A percentile compares a stretch with the other conserved stretches of the same genome.
phyloP scores from a whole-genome alignment of 2,888 invertebrate species.

The Pammene aurita region DNA sequence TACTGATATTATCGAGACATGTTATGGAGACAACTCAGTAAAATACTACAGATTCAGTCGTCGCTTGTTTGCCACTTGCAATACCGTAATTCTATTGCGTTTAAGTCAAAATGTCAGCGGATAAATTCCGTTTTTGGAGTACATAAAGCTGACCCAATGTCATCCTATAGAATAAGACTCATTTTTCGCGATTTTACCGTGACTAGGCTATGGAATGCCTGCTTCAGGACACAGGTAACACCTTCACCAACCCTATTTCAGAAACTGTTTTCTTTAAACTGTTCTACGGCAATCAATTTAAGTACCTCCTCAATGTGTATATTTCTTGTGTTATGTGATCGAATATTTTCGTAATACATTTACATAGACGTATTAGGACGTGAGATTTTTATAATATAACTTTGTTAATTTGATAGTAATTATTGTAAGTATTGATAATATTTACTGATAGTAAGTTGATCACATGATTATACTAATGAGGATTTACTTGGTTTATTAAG shows the following conservation, averaged over 20 bases:
- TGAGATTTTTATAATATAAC: not conserved
- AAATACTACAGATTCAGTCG: conserved; percentile 56
- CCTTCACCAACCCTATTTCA: not conserved
- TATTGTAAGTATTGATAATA: not conserved
- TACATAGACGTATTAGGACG: not conserved
- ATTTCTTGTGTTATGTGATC: conserved; percentile 13
- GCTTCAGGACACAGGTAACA: conserved; percentile 59
- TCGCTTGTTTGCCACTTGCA: conserved; percentile 51
- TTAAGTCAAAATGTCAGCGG: conserved; percentile 56
- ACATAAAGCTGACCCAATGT: conserved; percentile 38
- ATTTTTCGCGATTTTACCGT: conserved; percentile 67
- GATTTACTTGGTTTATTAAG: no score
- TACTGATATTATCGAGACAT: conserved; percentile 66
- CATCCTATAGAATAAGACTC: conserved; percentile 53
- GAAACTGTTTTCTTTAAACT: not conserved
- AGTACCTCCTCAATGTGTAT: not conserved
- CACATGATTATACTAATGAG: not conserved
- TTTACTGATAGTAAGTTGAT: not conserved
- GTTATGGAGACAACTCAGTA: conserved; percentile 63
- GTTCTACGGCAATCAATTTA: not conserved
- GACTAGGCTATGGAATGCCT: conserved; percentile 65
- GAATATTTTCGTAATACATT: not conserved
- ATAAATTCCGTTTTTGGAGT: conserved; percentile 61
- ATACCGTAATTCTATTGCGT: conserved; percentile 50
- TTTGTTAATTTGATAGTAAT: not conserved